Percentiles rank a stretch among this genome's conserved stretches.
Evolutionary conservation across 2,888 invertebrate species (phyloP).

Genomic region (Elegia similella): DNA sequence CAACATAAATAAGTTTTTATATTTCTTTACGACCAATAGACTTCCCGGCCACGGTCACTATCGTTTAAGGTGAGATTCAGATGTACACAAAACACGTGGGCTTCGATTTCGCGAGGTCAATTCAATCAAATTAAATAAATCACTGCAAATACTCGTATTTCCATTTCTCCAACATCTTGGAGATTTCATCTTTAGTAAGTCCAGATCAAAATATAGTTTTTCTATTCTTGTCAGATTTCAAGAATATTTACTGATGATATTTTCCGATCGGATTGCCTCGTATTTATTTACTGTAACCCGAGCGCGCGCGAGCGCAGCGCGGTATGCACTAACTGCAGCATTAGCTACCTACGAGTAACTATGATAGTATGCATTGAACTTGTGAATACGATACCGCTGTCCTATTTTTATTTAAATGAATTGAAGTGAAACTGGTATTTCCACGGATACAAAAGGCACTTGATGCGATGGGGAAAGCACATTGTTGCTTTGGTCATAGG

Average conservation of each 20-base stretch:
- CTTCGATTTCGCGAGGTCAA: conserved; percentile 3
- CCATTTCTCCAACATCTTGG: not conserved
- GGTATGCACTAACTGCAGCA: conserved; percentile 8
- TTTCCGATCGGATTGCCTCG: not conserved
- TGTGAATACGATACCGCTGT: not conserved
- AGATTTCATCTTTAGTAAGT: not conserved
- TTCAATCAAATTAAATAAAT: not conserved
- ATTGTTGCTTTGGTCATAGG: no score
- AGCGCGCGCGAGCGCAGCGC: not conserved
- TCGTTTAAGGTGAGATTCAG: not conserved
- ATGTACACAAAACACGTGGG: not conserved
- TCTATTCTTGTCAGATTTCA: not conserved
- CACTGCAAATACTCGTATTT: not conserved
- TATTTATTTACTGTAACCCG: conserved; percentile 3
- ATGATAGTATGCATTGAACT: conserved; percentile 2
- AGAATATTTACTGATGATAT: not conserved
- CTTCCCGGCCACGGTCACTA: no score
- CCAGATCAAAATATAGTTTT: not conserved
- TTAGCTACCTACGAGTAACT: conserved; percentile 2
- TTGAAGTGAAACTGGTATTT: no score
- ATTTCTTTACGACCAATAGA: no score
- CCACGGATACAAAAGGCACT: no score
- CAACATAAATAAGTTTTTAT: no score
- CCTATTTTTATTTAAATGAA: not conserved
- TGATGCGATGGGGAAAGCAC: no score